These are phyloP conservation scores for Rhinichthys osculus DNA, from an alignment of 2,797 vertebrate species.

Conservation along the genomic window DNA sequence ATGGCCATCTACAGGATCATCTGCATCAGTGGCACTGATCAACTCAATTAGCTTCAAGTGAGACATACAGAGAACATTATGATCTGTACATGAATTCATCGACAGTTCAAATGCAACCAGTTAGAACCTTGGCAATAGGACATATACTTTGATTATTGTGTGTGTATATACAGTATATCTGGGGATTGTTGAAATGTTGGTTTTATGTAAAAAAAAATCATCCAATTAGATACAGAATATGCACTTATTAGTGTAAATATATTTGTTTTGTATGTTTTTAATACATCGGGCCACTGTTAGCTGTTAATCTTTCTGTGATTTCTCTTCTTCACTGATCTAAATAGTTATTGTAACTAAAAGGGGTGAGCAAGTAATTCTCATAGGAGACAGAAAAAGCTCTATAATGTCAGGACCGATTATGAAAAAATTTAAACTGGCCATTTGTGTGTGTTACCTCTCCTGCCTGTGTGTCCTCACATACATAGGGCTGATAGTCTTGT, in stretches of 20 bases:
- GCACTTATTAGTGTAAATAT: neutral
- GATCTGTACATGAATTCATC: neutral
- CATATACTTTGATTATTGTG: neutral
- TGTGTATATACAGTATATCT: neutral
- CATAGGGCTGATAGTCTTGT: conserved; percentile 86
- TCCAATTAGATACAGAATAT: neutral
- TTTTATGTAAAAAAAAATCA: neutral
- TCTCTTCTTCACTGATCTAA: neutral
- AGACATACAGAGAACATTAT: neutral
- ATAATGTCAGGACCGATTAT: neutral
- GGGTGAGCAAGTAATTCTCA: neutral
- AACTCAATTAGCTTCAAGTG: conserved; percentile 83
- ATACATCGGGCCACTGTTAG: neutral
- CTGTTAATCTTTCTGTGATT: neutral
- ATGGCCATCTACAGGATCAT: conserved; percentile 83
- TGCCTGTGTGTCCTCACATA: conserved; percentile 89
- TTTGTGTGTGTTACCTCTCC: conserved; percentile 80
- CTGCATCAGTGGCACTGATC: conserved; percentile 88
- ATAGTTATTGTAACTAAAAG: neutral
- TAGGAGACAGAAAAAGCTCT: neutral
- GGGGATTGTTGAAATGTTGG: neutral
- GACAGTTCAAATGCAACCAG: neutral
- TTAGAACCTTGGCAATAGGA: neutral
- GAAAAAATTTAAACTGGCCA: neutral
- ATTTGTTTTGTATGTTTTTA: neutral